Percentiles rank a stretch among this genome's conserved stretches.
Evolutionary conservation across 2,797 vertebrate genomes (phyloP).

Genomic region (Vultur gryphus): DNA sequence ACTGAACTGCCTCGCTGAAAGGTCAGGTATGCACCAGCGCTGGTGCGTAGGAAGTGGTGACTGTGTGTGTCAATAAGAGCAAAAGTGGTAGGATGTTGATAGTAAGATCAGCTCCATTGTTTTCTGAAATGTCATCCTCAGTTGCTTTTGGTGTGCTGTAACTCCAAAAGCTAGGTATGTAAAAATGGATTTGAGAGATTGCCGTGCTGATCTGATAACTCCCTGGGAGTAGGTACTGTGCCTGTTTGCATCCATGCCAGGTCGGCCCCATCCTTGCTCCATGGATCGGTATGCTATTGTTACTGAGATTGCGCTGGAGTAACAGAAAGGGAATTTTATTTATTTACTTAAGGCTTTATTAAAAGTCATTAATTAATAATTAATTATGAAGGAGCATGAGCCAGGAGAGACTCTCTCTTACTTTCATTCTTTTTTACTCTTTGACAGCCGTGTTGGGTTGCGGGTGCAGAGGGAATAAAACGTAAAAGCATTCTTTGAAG

Average conservation of each 20-base stretch:
- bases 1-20: background rate
- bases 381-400: background rate
- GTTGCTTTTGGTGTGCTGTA: background rate
- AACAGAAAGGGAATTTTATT: background rate
- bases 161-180: background rate
- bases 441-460: rapidly evolving
- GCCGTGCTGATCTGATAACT: background rate
- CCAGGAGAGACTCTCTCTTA: background rate
- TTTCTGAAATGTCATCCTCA: background rate
- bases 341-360: background rate
- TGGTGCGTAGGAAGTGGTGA: background rate
- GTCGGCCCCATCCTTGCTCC: background rate
- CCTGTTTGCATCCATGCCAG: background rate
- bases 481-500: background rate
- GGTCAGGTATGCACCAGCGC: background rate
- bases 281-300: background rate
- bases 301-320: background rate
- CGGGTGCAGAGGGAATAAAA: background rate
- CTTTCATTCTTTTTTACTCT: background rate
- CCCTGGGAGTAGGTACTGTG: background rate
- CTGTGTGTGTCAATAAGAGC: background rate
- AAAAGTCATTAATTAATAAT: background rate
- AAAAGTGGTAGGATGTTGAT: background rate
- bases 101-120: background rate
- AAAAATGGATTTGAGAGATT: background rate